These are phyloP conservation scores for Sander lucioperca DNA, from an alignment of 2,113 vertebrate species.

Conservation along the genomic window DNA sequence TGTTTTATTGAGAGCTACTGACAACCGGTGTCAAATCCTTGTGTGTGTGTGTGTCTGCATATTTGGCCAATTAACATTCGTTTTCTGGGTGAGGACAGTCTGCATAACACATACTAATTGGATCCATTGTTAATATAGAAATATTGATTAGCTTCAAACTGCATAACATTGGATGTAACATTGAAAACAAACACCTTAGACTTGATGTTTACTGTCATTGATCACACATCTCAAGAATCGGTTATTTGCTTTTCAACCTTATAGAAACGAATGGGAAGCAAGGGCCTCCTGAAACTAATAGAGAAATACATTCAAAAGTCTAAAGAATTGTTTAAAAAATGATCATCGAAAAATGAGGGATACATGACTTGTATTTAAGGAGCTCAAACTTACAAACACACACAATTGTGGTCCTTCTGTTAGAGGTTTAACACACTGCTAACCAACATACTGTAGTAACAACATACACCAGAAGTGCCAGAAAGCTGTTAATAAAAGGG, in stretches of 20 bases:
- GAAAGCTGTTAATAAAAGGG: not conserved
- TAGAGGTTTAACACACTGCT: not conserved
- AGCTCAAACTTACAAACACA: not conserved
- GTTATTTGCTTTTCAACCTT: not conserved
- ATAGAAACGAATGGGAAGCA: not conserved
- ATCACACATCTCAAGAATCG: not conserved
- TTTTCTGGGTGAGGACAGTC: no score
- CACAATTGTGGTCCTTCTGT: not conserved
- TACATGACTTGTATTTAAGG: no score
- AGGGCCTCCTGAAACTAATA: not conserved
- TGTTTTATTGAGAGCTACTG: no score
- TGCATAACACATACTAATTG: no score
- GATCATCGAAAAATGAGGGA: not conserved
- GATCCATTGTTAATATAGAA: no score
- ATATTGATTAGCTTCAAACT: not conserved
- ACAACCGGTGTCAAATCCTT: not conserved
- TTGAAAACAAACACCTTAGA: not conserved
- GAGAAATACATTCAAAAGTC: not conserved
- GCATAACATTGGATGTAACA: not conserved
- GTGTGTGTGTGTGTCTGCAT: not conserved
- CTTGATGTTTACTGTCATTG: not conserved
- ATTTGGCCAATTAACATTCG: no score
- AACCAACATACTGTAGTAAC: not conserved
- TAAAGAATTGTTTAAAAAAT: not conserved
- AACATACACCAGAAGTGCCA: not conserved